Conservation (phyloP, 2,113 vertebrate genomes). For the Hemiscyllium ocellatum region DNA sequence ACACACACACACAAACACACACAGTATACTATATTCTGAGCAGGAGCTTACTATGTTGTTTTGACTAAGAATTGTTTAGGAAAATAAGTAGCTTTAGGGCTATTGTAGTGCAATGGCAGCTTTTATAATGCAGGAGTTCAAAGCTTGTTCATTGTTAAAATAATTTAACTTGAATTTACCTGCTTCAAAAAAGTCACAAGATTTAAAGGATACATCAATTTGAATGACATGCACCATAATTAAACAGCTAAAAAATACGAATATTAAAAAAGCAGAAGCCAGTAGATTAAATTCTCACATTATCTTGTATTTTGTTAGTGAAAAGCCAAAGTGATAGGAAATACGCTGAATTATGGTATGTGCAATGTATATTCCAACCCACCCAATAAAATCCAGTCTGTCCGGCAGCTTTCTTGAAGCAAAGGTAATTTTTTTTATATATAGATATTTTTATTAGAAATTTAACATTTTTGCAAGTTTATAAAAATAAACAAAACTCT, state of each 20-base stretch:
- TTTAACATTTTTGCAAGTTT: too few species aligned
- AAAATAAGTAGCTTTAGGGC: background rate
- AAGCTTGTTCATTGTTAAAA: background rate
- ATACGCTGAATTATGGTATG: background rate
- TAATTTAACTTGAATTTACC: background rate
- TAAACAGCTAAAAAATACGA: background rate
- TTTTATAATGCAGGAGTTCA: background rate
- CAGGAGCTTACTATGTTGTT: background rate
- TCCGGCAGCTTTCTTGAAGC: background rate
- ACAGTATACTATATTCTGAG: background rate
- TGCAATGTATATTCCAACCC: background rate
- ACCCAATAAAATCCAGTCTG: background rate
- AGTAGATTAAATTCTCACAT: background rate
- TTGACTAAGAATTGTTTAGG: background rate
- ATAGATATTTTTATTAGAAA: too few species aligned
- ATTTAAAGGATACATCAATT: background rate
- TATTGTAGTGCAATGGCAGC: background rate
- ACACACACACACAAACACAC: background rate
- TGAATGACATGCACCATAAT: background rate
- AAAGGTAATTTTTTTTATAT: background rate
- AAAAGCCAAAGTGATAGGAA: background rate
- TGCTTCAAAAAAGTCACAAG: background rate
- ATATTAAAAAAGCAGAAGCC: background rate
- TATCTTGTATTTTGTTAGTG: background rate
- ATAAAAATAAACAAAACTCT: too few species aligned